Evolutionary conservation across 30 jellyfish, hydroid and myxozoan genomes (phyloP).

Genomic region (Aurelia coerulea): DNA sequence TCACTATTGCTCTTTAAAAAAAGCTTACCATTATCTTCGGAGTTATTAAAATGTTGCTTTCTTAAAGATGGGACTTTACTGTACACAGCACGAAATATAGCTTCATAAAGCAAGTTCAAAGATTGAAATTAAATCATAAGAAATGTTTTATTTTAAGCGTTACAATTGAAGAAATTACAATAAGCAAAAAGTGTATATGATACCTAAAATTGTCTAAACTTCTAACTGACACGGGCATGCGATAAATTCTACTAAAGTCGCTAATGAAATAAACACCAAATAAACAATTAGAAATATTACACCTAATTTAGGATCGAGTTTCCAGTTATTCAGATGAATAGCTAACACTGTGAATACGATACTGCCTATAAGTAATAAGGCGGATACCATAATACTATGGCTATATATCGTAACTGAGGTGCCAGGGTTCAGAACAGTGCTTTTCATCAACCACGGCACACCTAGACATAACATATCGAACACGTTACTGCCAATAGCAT

Average conservation of each 20-base stretch:
- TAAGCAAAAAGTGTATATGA: neutral
- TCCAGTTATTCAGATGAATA: conserved; percentile 95
- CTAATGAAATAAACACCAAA: conserved; percentile 89
- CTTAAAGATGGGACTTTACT: too few species aligned
- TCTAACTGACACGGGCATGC: conserved; percentile 99
- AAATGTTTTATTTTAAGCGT: too few species aligned
- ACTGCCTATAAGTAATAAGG: conserved; percentile 90
- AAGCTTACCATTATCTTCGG: too few species aligned
- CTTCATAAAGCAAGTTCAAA: too few species aligned
- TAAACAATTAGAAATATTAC: conserved; percentile 84
- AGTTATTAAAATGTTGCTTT: too few species aligned
- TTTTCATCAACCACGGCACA: conserved; percentile 97
- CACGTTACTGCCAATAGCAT: conserved; percentile 99
- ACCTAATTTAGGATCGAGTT: conserved; percentile 87
- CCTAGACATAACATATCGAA: conserved; percentile 99
- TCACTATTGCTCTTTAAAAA: too few species aligned
- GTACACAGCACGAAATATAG: too few species aligned
- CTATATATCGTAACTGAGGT: conserved; percentile 83
- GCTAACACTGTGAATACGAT: conserved; percentile 89
- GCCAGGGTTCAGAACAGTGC: conserved; percentile 90
- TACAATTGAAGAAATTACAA: too few species aligned
- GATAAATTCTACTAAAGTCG: conserved; percentile 92
- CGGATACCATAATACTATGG: conserved; percentile 91
- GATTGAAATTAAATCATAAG: too few species aligned
- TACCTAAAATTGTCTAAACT: conserved; percentile 8